Conservation (phyloP, 2,113 vertebrate species). For the Pelecanoides urinatrix region DNA sequence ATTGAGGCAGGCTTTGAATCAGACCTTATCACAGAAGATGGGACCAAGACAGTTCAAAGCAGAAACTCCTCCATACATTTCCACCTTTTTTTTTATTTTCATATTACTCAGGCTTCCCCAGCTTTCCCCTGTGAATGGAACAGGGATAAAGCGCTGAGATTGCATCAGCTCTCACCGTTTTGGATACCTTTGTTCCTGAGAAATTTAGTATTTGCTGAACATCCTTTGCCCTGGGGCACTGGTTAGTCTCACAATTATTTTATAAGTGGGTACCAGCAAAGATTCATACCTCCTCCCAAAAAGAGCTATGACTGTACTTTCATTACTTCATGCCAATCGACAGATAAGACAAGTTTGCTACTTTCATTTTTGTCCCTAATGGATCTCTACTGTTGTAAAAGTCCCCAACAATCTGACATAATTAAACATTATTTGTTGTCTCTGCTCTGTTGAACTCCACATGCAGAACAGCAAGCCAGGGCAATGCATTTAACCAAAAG, state of each 20-base stretch:
- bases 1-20: not conserved
- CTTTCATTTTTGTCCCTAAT: not conserved
- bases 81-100: not conserved
- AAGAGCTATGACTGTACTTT: not conserved
- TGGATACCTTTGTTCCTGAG: not conserved
- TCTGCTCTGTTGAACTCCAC: not conserved
- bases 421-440: not conserved
- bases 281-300: not conserved
- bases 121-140: not conserved
- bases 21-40: not conserved
- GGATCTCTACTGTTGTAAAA: not conserved
- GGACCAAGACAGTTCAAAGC: not conserved
- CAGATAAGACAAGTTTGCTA: not conserved
- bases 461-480: not conserved
- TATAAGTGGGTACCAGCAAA: not conserved
- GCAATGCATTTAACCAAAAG: not conserved
- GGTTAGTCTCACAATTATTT: not conserved
- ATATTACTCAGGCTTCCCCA: not conserved
- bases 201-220: constrained; percentile 4
- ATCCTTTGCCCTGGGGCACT: not conserved
- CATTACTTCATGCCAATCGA: not conserved
- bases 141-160: not conserved
- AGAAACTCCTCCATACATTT: not conserved
- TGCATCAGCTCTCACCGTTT: not conserved
- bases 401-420: not conserved